Evolutionary conservation across 1,140 invertebrate species (phyloP), one percentile per base, ranked within the genome.

Genomic region (Drosophila watanabei): DNA sequence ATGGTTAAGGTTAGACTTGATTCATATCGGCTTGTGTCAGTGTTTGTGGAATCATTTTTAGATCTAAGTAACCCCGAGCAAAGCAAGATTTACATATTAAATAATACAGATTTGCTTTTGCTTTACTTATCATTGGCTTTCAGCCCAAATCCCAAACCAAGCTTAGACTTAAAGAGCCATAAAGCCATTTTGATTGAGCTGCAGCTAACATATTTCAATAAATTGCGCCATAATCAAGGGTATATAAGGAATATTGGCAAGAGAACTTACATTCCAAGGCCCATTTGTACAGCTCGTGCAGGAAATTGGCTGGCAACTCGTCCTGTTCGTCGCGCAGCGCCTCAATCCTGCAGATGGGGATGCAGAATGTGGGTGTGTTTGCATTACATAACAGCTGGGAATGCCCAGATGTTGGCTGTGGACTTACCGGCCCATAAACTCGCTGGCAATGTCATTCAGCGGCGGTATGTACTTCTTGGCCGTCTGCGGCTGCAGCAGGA

Each of bases 201-300:
- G 39, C 58, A 20, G 24, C 41, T 18, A 20, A 24, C 13, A 35
- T 28, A 45, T 28, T 45, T 35, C 58, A 45, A 45, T 33, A 43
- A 61, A 33, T n/a, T 13, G 28, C 51, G 54, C n/a, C 52, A 46
- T 43, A 52, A 54, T 68, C 46, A 30, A 24, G 6, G 41, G 32
- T 63, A 24, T 58, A 39, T 20, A 13, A 8, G 18, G 35, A 24
- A 41, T 57, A 30, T 51, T 62, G 46, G 46, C 65, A 54, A 54
- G 66, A 6, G 8, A 49, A 84, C 96, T 96, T 94, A 98, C 97
- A 97, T 95, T 98, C 97, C 35, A 98, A 94, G 3, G 97, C 96
- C 96, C 97, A 97, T 94, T 97, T 97, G 91, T 98, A 97, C 43
- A 98, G 95, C 94, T 97, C 97, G 66, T 95, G 96, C 48, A 97